Evolutionary conservation across 2,797 vertebrate species (phyloP).

Genomic region (Esox lucius): DNA sequence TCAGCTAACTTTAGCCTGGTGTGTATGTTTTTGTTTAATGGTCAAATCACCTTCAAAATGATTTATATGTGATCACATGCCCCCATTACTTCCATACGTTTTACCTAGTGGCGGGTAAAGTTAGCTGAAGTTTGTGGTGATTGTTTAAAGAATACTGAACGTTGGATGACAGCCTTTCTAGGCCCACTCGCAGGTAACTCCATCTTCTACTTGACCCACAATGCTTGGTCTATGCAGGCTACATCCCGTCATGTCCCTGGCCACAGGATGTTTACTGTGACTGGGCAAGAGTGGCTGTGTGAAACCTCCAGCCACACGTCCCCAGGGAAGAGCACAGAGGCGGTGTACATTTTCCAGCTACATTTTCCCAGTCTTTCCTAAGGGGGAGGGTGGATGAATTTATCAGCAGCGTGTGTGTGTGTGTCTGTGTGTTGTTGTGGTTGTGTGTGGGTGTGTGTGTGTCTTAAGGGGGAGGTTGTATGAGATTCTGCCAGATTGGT

Average conservation of each 20-base stretch:
- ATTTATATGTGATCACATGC: no score
- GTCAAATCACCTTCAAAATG: no score
- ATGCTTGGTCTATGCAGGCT: not conserved
- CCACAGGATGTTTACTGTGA: constrained; percentile 41
- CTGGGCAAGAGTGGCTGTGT: constrained; percentile 25
- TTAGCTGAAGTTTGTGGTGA: no score
- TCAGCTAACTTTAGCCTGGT: no score
- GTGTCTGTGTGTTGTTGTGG: constrained; percentile 16
- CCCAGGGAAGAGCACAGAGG: not conserved
- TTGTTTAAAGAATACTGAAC: no score
- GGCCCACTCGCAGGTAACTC: not conserved
- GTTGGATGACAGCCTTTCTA: no score
- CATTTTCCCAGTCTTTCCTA: not conserved
- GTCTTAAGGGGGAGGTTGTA: not conserved
- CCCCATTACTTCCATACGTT: no score
- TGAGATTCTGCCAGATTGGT: not conserved
- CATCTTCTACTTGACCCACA: not conserved
- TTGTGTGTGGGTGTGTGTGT: not conserved
- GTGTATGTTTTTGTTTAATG: no score
- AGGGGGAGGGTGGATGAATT: not conserved
- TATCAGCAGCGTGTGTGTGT: not conserved
- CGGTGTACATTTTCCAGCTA: not conserved
- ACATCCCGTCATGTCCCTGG: constrained; percentile 11
- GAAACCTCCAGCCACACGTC: constrained; percentile 28
- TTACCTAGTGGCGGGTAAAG: no score